Base-by-base conservation (phyloP, 2,888 invertebrate genomes). In the Pterostichus niger region DNA sequence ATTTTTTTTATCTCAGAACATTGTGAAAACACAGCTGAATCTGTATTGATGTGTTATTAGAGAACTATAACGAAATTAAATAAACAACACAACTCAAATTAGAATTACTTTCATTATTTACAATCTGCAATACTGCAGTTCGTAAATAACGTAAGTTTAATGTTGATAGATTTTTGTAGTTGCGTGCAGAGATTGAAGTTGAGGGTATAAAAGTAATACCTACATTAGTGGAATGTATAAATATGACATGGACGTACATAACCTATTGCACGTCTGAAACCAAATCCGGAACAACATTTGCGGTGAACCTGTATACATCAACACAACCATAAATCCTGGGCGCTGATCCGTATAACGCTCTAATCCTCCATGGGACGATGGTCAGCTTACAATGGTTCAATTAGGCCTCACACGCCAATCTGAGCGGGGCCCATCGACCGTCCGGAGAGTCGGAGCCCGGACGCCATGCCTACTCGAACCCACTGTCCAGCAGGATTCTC, bases 381-480 rank as follows among this genome's bases (percentile, higher is more conserved):
- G 82, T 75, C 75, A 82, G 82, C 82, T 82, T 82, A 82, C 82
- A 82, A 82, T 82, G 82, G 75, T 82, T 82, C 82, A 82, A 82
- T 82, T 82, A 82, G 82, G 82, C 75, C 52, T 82, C 24, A 59
- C 61, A 46, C 75, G 61, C 61, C 82, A 75, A 82, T 82, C 75
- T 82, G 75, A 33, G 31, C 33, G 24, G 33, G 31, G 46, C 40
- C 35, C 64, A 40, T 35, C 31, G 64, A 40, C 40, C 64, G 52
- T 52, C 52, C 11, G n/a, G 13, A 24, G 24, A 24, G 24, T 3
- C 24, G 24, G 24, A 24, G 24, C 24, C 10, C 6, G n/a, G 40
- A 49, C 6, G 11, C 11, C 49, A 10, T 4, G 5, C 10, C 49
- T 5, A 11, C 49, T 49, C 49, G 49, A n/a, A 49, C 13, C 13